These are phyloP conservation scores for Nymphalis io DNA, from an alignment of 1,140 invertebrate genomes.

Conservation along the genomic window DNA sequence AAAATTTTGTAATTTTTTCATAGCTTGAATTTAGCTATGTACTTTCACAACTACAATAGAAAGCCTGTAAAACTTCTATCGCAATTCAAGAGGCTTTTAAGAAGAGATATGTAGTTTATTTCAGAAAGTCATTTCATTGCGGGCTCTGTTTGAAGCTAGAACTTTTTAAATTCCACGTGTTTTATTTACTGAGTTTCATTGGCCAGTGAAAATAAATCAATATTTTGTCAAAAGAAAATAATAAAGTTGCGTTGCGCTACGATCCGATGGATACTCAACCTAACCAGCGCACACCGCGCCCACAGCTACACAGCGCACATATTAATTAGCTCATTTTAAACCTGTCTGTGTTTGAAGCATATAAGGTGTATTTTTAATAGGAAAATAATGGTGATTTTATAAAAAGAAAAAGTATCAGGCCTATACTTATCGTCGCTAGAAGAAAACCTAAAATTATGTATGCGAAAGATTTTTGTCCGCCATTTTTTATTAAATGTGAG, in stretches of 20 bases:
- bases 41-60: too few relatives aligned
- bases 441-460: background rate
- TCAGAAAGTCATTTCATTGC: too few relatives aligned
- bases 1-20: too few relatives aligned
- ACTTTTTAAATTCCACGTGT: too few relatives aligned
- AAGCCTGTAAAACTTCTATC: too few relatives aligned
- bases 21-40: too few relatives aligned
- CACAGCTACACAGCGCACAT: conserved; percentile 9
- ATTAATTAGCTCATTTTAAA: conserved; percentile 24
- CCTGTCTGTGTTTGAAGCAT: conserved; percentile 5
- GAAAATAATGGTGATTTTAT: conserved; percentile 13
- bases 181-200: too few relatives aligned
- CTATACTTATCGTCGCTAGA: background rate
- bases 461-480: conserved; percentile 1
- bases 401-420: conserved; percentile 1
- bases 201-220: too few relatives aligned
- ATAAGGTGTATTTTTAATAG: conserved; percentile 13
- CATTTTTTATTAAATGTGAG: background rate
- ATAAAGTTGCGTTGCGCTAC: background rate
- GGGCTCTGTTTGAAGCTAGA: too few relatives aligned
- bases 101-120: too few relatives aligned
- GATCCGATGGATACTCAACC: background rate
- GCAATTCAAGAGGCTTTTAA: too few relatives aligned
- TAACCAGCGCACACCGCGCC: background rate
- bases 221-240: too few relatives aligned